Base-by-base conservation (phyloP, 2,113 vertebrate genomes). In the Forbesichthys papilliferus region DNA sequence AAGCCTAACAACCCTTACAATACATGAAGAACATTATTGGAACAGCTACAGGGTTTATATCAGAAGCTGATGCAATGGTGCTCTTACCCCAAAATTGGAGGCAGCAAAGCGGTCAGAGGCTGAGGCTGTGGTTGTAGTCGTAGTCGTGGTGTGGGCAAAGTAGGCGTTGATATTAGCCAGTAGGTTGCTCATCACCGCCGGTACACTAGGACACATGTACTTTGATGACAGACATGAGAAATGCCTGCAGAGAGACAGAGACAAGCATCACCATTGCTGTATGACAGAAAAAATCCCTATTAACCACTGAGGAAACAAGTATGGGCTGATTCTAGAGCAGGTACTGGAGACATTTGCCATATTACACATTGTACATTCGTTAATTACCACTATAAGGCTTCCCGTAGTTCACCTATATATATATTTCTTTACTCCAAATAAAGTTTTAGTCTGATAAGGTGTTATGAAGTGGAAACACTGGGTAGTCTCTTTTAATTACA, bases 111-210 rank as follows among this genome's bases (percentile, higher is more conserved):
- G 91, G 78, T 99, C 98, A 0, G 98, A 98, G 42, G 98, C 97
- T 0, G 98, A 98, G 6, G 97, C 95, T 10, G 97, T 96, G 52
- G 96, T 98, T n/a, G 96, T 96, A 78, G 94, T 95, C 80, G 94
- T 93, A 11, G 95, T 96, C 47, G 95, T 97, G 11, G 97, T 97
- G 77, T 98, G 96, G 56, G 97, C 97, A n/a, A 98, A 99, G 84
- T 98, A 99, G 61, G 98, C 96, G 9, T 99, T 99, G 74, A 99
- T 99, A 72, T 99, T 99, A 34, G 98, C 98, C 73, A 99, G 81
- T 87, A 99, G 74, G 1, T 95, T 98, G 70, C 98, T 99, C 98
- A 99, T 99, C 81, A 97, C 95, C 16, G 97, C 97, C 61, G 98
- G 98, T 54, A 99, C 97, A 12, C 97, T 94, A 0, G 98, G 94